Base-by-base conservation (phyloP, 1,140 invertebrate genomes). In the Drosophila lowei region DNA sequence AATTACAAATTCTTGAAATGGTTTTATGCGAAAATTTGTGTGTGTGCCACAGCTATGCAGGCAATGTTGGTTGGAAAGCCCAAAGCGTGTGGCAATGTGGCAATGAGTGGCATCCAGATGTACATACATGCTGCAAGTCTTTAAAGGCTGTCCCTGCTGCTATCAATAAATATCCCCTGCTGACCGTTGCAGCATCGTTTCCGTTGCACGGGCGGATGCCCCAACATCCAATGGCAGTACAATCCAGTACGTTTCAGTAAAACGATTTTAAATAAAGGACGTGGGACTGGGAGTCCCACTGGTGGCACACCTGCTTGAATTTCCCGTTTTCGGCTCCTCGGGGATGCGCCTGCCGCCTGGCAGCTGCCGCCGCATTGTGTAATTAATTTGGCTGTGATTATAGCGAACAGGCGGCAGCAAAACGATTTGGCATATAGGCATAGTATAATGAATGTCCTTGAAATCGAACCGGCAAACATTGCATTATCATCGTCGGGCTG, bases 1-100 rank as follows among this genome's bases (percentile, higher is more conserved):
- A 86, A 86, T 86, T 86, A 86, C 78, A 78, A 88, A 86, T 86
- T 78, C 78, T 55, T 56, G 49, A 63, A 57, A 83, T 78, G 52
- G 7, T 64, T 66, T 62, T 64, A 54, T 74, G 52, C 25, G 55
- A 13, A 77, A 68, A 55, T 53, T 59, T 68, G 53, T 60, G 56
- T 77, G 77, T 63, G 41, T 38, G 57, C 64, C 54, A 38, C 55
- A 65, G 62, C n/a, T 65, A 72, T 77, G 80, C 57, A 47, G 23
- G 47, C 47, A 18, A 47, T 50, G 41, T 44, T 30, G 41, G 30
- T 30, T 9, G 8, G 6, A 28, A 7, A 7, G 30, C 7, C 8
- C 30, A 30, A 30, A 30, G 44, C 6, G 7, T 41, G 8, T 21
- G 13, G 16, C 9, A 13, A n/a, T 30, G 16, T 44, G 16, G 21